phyloP scores from a whole-genome alignment of 2,888 invertebrate genomes.

The Agrochola macilenta region DNA sequence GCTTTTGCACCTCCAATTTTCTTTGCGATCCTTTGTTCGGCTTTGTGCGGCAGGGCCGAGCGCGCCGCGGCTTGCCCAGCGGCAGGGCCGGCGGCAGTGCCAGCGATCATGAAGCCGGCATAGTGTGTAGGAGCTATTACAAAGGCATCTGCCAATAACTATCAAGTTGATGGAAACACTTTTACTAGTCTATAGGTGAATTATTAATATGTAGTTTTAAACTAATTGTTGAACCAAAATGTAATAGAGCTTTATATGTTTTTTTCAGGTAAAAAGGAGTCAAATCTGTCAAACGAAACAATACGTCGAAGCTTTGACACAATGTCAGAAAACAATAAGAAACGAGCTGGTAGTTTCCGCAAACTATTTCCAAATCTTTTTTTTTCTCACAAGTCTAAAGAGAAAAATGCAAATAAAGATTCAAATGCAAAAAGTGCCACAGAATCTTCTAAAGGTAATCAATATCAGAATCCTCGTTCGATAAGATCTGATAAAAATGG shows the following conservation, averaged over 20 bases:
- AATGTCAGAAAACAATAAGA: constrained; percentile 83
- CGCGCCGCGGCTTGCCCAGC: too few relatives aligned
- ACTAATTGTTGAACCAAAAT: neutral
- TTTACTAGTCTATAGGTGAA: neutral
- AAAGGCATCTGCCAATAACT: neutral
- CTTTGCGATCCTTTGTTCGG: too few relatives aligned
- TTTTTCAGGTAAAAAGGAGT: constrained; percentile 55
- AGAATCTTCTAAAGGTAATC: constrained; percentile 75
- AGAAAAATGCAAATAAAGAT: constrained; percentile 73
- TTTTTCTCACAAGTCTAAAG: constrained; percentile 81
- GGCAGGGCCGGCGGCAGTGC: too few relatives aligned
- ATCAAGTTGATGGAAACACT: neutral
- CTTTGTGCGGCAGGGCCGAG: too few relatives aligned
- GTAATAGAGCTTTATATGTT: neutral
- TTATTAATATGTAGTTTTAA: neutral
- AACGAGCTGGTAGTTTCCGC: constrained; percentile 82
- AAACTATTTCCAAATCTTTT: constrained; percentile 84
- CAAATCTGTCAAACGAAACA: neutral
- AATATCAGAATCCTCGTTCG: constrained; percentile 81
- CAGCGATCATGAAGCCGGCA: too few relatives aligned
- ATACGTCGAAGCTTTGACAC: constrained; percentile 40
- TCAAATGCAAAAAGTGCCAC: constrained; percentile 67
- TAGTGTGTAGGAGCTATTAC: too few relatives aligned
- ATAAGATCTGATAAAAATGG: constrained; percentile 73
- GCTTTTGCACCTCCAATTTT: too few relatives aligned